Percentiles rank a stretch among this genome's conserved stretches.
Conservation (phyloP, 2,888 invertebrate genomes). For the Drosophila austrosaltans region DNA sequence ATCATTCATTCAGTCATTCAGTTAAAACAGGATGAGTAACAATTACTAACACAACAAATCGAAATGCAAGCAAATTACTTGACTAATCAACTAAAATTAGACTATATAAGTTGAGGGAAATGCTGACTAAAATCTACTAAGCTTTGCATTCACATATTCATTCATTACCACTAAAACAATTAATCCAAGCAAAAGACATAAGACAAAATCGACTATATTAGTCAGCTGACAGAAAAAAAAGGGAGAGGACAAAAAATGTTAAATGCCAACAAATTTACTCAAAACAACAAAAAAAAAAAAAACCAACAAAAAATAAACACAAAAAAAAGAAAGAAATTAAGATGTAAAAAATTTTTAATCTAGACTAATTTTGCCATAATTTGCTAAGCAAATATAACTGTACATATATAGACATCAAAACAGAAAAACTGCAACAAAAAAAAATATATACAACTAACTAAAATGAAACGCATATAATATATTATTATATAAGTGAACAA, state of each 20-base stretch:
- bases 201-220: constrained; percentile 14
- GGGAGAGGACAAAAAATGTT: constrained; percentile 22
- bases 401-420: constrained; percentile 36
- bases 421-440: constrained; percentile 27
- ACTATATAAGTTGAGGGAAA: constrained; percentile 60
- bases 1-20: constrained; percentile 34
- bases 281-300: background rate
- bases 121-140: constrained; percentile 37
- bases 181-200: constrained; percentile 45
- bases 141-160: constrained; percentile 32
- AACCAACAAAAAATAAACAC: background rate
- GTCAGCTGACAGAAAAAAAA: constrained; percentile 35
- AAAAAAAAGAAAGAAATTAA: constrained; percentile 22
- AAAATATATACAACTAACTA: constrained; percentile 26
- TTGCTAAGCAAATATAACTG: constrained; percentile 75
- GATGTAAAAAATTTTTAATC: constrained; percentile 45
- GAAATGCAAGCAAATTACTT: constrained; percentile 34
- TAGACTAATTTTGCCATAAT: constrained; percentile 77
- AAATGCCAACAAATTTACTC: constrained; percentile 24
- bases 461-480: constrained; percentile 65
- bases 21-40: constrained; percentile 32
- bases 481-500: constrained; percentile 67
- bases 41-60: constrained; percentile 43
- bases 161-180: constrained; percentile 59
- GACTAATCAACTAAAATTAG: constrained; percentile 68